phyloP scores from a whole-genome alignment of 2,888 invertebrate genomes.

The Archips crataeganus region DNA sequence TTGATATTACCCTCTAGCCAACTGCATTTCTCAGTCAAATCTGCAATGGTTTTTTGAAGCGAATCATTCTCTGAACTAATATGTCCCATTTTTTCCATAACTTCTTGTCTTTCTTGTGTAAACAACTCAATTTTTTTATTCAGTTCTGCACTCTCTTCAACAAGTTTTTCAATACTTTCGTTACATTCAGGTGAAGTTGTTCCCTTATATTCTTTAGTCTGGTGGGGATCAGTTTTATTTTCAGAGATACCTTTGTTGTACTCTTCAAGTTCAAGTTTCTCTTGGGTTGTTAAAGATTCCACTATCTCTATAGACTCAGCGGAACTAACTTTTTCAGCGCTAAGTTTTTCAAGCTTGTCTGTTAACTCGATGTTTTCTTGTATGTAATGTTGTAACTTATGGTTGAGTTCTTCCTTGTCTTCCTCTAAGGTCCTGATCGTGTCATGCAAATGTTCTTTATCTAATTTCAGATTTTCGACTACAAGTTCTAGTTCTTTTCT shows the following conservation, averaged over 20 bases:
- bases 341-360: conserved; percentile 90
- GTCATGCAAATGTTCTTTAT: conserved; percentile 83
- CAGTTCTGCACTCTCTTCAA: conserved; percentile 88
- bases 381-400: conserved; percentile 88
- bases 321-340: conserved; percentile 90
- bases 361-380: conserved; percentile 91
- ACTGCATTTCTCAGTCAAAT: conserved; percentile 82
- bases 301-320: conserved; percentile 92
- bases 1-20: conserved; percentile 75
- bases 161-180: conserved; percentile 85
- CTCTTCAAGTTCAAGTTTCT: conserved; percentile 89
- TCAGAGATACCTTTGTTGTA: conserved; percentile 85
- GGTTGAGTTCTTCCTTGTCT: conserved; percentile 87
- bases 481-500: conserved; percentile 80
- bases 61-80: conserved; percentile 87
- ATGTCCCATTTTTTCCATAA: conserved; percentile 88
- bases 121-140: conserved; percentile 89
- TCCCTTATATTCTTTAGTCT: conserved; percentile 53
- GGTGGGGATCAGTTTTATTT: conserved; percentile 53
- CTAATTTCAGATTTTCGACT: conserved; percentile 78
- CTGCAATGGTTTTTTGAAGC: conserved; percentile 78
- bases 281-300: conserved; percentile 89
- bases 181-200: conserved; percentile 65
- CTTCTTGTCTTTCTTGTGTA: conserved; percentile 89
- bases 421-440: conserved; percentile 85